These are phyloP conservation scores for Raphicerus campestris DNA, from an alignment of 2,113 vertebrate genomes.

Conservation along the genomic window DNA sequence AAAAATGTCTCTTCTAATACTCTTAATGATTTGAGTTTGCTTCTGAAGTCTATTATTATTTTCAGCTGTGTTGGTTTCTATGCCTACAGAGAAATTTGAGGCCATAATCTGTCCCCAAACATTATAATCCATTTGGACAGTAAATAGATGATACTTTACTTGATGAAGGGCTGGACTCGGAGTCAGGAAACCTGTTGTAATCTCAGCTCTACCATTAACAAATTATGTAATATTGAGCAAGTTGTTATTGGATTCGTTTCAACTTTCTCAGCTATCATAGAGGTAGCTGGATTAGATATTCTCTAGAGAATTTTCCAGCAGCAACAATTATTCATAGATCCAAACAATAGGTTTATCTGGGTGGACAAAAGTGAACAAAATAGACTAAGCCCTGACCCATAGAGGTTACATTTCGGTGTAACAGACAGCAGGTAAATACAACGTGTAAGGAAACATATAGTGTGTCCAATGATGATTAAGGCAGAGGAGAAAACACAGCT, in stretches of 20 bases:
- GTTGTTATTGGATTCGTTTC: neutral
- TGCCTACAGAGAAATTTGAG: neutral
- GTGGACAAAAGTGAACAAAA: neutral
- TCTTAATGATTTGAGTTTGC: neutral
- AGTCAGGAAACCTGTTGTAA: neutral
- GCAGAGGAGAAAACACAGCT: neutral
- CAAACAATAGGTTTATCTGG: neutral
- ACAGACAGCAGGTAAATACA: neutral
- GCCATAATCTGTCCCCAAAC: neutral
- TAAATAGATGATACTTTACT: neutral
- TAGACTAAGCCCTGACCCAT: neutral
- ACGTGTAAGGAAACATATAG: neutral
- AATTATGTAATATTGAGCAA: neutral
- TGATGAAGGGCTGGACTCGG: neutral
- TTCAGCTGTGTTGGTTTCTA: neutral
- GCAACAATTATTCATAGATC: neutral
- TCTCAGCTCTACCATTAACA: neutral
- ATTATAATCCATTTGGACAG: neutral
- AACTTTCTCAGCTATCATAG: constrained; percentile 19
- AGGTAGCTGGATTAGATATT: neutral
- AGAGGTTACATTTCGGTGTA: neutral
- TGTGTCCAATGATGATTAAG: neutral
- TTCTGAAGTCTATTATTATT: neutral
- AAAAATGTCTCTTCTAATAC: neutral
- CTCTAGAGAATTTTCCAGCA: neutral